Evolutionary conservation across 2,888 invertebrate genomes (phyloP).

Genomic region (Pristionchus exspectatus): DNA sequence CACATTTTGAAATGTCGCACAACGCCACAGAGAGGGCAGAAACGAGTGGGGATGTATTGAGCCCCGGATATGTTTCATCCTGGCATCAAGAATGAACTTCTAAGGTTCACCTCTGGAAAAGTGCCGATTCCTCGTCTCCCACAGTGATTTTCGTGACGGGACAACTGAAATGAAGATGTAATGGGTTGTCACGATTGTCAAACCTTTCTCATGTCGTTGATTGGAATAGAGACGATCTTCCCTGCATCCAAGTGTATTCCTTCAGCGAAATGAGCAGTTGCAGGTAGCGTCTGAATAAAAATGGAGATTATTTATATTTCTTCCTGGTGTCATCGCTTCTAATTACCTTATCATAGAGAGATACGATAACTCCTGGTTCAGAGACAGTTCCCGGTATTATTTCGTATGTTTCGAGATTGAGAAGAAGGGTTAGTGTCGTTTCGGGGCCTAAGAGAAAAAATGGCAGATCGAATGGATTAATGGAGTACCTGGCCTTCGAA

Average conservation of each 20-base stretch:
- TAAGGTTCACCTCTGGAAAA: slow-evolving; percentile 57
- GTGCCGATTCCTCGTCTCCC: slow-evolving; percentile 64
- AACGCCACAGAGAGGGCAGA: too few relatives aligned
- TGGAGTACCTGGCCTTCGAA: slow-evolving; percentile 67
- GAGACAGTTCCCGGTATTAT: slow-evolving; percentile 67
- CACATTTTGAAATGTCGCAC: too few relatives aligned
- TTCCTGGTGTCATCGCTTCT: background rate
- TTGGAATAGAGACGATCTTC: slow-evolving; percentile 73
- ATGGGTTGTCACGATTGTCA: background rate
- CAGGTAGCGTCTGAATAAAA: slow-evolving; percentile 54
- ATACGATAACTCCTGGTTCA: slow-evolving; percentile 72
- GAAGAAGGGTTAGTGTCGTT: slow-evolving; percentile 71
- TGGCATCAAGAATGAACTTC: background rate
- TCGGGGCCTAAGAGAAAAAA: slow-evolving; percentile 63
- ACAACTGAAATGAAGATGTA: slow-evolving; percentile 57
- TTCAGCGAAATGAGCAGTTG: slow-evolving; percentile 67
- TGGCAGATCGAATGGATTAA: background rate
- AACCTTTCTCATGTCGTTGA: slow-evolving; percentile 72
- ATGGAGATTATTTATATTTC: background rate
- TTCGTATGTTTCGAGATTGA: slow-evolving; percentile 74
- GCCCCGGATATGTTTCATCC: background rate
- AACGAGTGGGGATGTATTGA: too few relatives aligned
- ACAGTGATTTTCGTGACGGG: slow-evolving; percentile 67
- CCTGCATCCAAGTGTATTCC: slow-evolving; percentile 75
- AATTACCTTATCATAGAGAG: slow-evolving; percentile 66